Conservation (phyloP, 2,888 invertebrate genomes). For the Drosophila nr. perissopoda region DNA sequence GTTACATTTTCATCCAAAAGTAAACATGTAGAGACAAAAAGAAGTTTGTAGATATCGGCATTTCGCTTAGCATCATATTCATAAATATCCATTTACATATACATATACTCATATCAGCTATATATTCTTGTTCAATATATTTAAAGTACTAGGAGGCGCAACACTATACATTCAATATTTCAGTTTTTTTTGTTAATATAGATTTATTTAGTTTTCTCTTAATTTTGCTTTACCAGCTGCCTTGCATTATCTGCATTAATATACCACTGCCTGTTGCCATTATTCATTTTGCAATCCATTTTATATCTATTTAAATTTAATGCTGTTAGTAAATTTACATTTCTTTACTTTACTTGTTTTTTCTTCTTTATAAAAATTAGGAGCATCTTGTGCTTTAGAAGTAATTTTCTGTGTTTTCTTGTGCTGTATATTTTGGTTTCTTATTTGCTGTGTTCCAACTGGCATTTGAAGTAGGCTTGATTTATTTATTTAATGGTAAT, state of each 20-base stretch:
- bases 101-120: constrained; percentile 60
- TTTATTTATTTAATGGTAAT: constrained; percentile 27
- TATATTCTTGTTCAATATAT: constrained; percentile 68
- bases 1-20: constrained; percentile 54
- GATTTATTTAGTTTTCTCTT: constrained; percentile 49
- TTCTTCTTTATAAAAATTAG: constrained; percentile 46
- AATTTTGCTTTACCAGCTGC: constrained; percentile 32
- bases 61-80: constrained; percentile 53
- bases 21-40: constrained; percentile 64
- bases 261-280: constrained; percentile 25
- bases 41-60: constrained; percentile 60
- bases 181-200: constrained; percentile 39
- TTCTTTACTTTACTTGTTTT: constrained; percentile 23
- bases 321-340: constrained; percentile 47
- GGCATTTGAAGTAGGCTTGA: constrained; percentile 42
- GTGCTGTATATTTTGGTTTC: constrained; percentile 49
- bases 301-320: constrained; percentile 55
- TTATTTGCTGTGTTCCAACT: constrained; percentile 44
- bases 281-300: constrained; percentile 33
- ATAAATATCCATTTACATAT: constrained; percentile 72
- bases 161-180: constrained; percentile 79
- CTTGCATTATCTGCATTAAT: constrained; percentile 24
- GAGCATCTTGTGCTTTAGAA: constrained; percentile 51
- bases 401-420: constrained; percentile 43
- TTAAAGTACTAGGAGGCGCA: constrained; percentile 77